Evolutionary conservation across 2,113 vertebrate species (phyloP).

Genomic region (Microcebus lehilahytsara): DNA sequence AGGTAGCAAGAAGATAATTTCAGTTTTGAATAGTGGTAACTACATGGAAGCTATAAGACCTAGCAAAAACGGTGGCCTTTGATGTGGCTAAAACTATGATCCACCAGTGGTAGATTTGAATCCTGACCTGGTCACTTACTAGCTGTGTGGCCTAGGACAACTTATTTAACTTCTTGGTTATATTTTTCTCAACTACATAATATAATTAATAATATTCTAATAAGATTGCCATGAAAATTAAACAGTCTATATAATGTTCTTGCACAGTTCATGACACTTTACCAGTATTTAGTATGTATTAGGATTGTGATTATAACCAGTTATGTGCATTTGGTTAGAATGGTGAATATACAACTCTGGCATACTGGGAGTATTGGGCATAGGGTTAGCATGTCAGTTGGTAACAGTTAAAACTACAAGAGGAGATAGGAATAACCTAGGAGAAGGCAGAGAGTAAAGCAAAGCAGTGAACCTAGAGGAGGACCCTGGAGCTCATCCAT

Average conservation of each 20-base stretch:
- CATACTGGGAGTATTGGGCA: neutral
- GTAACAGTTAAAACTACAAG: neutral
- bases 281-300: neutral
- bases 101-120: neutral
- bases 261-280: neutral
- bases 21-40: neutral
- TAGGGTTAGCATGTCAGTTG: neutral
- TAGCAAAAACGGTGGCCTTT: neutral
- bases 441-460: neutral
- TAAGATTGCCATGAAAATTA: neutral
- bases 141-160: neutral
- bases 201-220: neutral
- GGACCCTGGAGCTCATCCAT: neutral
- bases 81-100: neutral
- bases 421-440: neutral
- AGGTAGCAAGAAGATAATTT: neutral
- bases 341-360: neutral
- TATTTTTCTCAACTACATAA: neutral
- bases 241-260: neutral
- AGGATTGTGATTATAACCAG: neutral
- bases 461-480: neutral
- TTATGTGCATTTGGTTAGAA: neutral
- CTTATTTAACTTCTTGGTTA: neutral
- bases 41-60: neutral
- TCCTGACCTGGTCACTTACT: neutral